Evolutionary conservation across 2,888 invertebrate species (phyloP), one percentile per base, ranked within the genome.

Genomic region (Drosophila vallismaia): DNA sequence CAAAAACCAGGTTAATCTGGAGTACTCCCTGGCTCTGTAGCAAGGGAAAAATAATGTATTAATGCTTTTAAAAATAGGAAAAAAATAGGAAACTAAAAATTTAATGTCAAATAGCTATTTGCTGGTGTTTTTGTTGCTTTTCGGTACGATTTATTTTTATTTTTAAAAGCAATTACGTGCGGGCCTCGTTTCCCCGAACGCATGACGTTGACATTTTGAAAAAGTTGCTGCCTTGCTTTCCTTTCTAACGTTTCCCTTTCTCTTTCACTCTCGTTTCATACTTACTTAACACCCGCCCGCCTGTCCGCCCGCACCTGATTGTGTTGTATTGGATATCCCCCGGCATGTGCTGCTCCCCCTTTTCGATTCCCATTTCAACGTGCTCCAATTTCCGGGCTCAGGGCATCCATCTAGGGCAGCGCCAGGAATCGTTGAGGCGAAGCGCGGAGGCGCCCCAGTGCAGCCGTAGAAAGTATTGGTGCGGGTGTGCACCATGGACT

Each of bases 401-500:
- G 88, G 88, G 24, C 60, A 1, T 62, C 67, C 33, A 60, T 62
- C 67, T 58, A 67, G 70, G 71, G 67, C 67, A 70, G 70, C 68
- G 45, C 70, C 70, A 42, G 49, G 67, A 67, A 70, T 42, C 19
- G 19, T 19, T 49, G 56, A 67, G 70, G 70, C 70, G 58, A 70
- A 52, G 4, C 10, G 71, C 68, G 51, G 69, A 66, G 64, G 68
- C 78, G 76, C 74, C 72, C 86, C 77, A 79, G 86, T 82, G 82
- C 83, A 83, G 88, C 69, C 84, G 67, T 83, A 77, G 58, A 79
- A 76, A 71, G 76, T 42, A 51, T 53, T 49, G 74, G 69, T 84
- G 73, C 76, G 70, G 70, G 64, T 82, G 75, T 19, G 19, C 19
- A 19, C 64, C 76, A 91, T 91, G 90, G 90, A 91, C 80, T 91